Conservation (phyloP, 92 coral and sea anemone species). For the Zoanthus gigantus region DNA sequence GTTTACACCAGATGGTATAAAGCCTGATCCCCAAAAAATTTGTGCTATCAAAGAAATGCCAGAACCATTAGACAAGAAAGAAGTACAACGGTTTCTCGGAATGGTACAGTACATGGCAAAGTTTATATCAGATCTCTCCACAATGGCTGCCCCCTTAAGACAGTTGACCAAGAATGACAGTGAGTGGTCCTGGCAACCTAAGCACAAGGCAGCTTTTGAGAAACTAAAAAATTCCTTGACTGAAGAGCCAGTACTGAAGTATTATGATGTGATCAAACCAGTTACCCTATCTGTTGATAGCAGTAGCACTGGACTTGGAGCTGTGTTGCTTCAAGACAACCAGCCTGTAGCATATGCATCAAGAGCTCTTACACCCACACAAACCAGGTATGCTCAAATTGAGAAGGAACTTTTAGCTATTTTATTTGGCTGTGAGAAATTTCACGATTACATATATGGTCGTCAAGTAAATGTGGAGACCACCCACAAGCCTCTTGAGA, state of each 20-base stretch:
- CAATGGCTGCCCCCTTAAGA: slow-evolving; percentile 24
- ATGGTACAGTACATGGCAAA: slow-evolving; percentile 35
- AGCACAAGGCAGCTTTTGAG: slow-evolving; percentile 28
- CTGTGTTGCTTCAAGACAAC: slow-evolving; percentile 39
- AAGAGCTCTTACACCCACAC: slow-evolving; percentile 23
- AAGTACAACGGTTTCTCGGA: slow-evolving; percentile 38
- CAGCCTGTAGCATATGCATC: slow-evolving; percentile 47
- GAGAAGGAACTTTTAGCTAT: slow-evolving; percentile 49
- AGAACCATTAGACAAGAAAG: slow-evolving; percentile 28
- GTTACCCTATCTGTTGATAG: slow-evolving; percentile 46
- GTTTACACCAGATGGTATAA: slow-evolving; percentile 39
- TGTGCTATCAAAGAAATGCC: slow-evolving; percentile 47
- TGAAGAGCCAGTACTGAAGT: slow-evolving; percentile 40
- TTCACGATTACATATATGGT: slow-evolving; percentile 34
- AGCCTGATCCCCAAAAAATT: slow-evolving; percentile 46
- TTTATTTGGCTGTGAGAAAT: slow-evolving; percentile 29
- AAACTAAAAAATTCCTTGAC: slow-evolving; percentile 22
- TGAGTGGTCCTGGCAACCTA: slow-evolving; percentile 44
- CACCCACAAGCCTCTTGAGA: slow-evolving; percentile 55
- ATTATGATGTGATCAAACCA: slow-evolving; percentile 41
- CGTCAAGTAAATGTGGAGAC: slow-evolving; percentile 44
- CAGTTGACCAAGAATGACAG: slow-evolving; percentile 24
- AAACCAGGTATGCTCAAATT: slow-evolving; percentile 47
- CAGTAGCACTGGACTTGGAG: slow-evolving; percentile 47
- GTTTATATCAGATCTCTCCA: slow-evolving; percentile 52